Evolutionary conservation across 2,888 invertebrate genomes (phyloP).

Genomic region (Ametastegia equiseti): DNA sequence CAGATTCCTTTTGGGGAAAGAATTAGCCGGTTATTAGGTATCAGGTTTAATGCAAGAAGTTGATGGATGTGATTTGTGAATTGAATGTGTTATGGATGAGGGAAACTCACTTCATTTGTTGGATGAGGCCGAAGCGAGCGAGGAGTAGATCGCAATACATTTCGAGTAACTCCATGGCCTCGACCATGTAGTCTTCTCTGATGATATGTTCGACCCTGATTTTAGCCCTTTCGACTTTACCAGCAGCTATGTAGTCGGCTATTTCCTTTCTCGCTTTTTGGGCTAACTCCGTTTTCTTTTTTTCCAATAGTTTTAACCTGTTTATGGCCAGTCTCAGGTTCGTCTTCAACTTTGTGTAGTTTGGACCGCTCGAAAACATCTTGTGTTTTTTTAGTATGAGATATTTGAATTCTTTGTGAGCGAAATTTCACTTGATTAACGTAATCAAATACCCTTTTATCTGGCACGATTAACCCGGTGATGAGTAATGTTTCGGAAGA

Average conservation of each 20-base stretch:
- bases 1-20: conserved; percentile 78
- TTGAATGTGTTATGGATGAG: too few relatives aligned
- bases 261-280: conserved; percentile 98
- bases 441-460: not conserved
- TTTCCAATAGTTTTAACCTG: conserved; percentile 95
- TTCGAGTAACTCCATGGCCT: conserved; percentile 99
- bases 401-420: not conserved
- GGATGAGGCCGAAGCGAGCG: conserved; percentile 97
- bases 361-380: conserved; percentile 95
- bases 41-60: not conserved
- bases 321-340: conserved; percentile 95
- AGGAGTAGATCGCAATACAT: conserved; percentile 99
- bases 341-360: conserved; percentile 97
- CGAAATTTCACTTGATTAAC: not conserved
- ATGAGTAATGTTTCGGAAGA: conserved; percentile 3
- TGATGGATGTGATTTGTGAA: too few relatives aligned
- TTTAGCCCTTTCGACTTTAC: conserved; percentile 93
- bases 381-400: not conserved
- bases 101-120: conserved; percentile 92
- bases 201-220: conserved; percentile 99
- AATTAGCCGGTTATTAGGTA: not conserved
- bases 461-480: not conserved
- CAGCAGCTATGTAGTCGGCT: conserved; percentile 93
- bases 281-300: conserved; percentile 98
- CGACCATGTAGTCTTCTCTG: conserved; percentile 98